These are phyloP conservation scores for Porites rus DNA, from an alignment of 92 coral and sea anemone species.

Conservation along the genomic window DNA sequence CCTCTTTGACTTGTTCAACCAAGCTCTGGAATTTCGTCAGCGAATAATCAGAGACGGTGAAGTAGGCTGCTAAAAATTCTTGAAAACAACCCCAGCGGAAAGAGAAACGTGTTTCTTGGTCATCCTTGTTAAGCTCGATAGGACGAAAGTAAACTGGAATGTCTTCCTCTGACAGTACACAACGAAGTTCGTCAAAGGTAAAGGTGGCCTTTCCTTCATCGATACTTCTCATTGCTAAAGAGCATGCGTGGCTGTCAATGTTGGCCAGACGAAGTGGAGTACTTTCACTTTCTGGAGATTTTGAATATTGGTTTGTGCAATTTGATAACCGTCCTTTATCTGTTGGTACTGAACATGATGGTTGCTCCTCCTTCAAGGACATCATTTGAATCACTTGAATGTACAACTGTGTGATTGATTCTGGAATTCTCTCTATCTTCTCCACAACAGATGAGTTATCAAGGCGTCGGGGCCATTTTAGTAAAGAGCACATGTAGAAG, in stretches of 20 bases:
- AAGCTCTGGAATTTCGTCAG: neutral
- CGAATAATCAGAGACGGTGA: neutral
- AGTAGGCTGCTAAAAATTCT: slow-evolving; percentile 34
- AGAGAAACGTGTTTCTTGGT: neutral
- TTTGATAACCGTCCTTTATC: too few relatives aligned
- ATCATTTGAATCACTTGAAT: slow-evolving; percentile 3
- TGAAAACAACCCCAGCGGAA: slow-evolving; percentile 16
- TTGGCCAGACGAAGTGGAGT: neutral
- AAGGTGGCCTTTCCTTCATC: neutral
- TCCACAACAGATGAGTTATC: neutral
- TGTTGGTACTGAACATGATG: neutral
- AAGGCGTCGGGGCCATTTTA: neutral
- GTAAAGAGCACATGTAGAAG: slow-evolving; percentile 16
- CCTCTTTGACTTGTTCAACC: slow-evolving; percentile 20
- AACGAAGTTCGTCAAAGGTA: neutral
- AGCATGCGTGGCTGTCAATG: slow-evolving; percentile 16
- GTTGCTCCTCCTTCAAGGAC: neutral
- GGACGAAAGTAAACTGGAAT: slow-evolving; percentile 8
- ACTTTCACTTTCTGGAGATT: neutral
- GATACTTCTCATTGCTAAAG: slow-evolving; percentile 24
- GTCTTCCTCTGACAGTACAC: neutral
- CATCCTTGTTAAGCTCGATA: neutral
- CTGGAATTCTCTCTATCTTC: neutral
- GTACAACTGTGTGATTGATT: slow-evolving; percentile 27
- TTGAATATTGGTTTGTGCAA: neutral